phyloP scores from a whole-genome alignment of 2,888 invertebrate species.

The Tetramorium bicarinatum region DNA sequence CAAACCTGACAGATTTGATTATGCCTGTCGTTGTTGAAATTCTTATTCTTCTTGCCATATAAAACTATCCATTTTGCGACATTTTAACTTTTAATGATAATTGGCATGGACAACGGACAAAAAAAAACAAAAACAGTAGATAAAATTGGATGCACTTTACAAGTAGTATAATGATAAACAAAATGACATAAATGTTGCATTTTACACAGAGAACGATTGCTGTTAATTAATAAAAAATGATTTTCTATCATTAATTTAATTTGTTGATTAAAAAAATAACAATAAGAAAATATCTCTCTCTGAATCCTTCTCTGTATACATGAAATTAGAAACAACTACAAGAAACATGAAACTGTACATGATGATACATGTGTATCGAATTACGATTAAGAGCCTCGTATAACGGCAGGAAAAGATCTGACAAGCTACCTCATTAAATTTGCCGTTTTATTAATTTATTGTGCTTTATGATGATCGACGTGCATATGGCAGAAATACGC shows the following conservation, averaged over 20 bases:
- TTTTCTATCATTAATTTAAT: not conserved
- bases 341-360: conserved; percentile 20
- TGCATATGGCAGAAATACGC: not conserved
- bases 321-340: conserved; percentile 21
- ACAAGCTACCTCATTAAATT: conserved; percentile 25
- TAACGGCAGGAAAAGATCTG: conserved; percentile 4
- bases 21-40: not conserved
- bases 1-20: not conserved
- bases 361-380: not conserved
- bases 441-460: conserved; percentile 31
- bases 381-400: conserved; percentile 2
- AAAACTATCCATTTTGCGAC: conserved; percentile 62
- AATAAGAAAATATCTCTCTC: not conserved
- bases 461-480: conserved; percentile 10
- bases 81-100: conserved; percentile 61
- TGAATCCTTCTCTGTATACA: conserved; percentile 9
- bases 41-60: not conserved
- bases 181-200: conserved; percentile 22
- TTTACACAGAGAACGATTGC: conserved; percentile 44
- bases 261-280: not conserved
- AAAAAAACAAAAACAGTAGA: conserved; percentile 55
- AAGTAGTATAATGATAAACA: not conserved
- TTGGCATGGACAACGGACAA: conserved; percentile 55
- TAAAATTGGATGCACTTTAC: not conserved
- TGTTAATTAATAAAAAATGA: not conserved